These are phyloP conservation scores for Tetheella fluctuosa DNA, from an alignment of 2,888 invertebrate genomes.

Conservation along the genomic window DNA sequence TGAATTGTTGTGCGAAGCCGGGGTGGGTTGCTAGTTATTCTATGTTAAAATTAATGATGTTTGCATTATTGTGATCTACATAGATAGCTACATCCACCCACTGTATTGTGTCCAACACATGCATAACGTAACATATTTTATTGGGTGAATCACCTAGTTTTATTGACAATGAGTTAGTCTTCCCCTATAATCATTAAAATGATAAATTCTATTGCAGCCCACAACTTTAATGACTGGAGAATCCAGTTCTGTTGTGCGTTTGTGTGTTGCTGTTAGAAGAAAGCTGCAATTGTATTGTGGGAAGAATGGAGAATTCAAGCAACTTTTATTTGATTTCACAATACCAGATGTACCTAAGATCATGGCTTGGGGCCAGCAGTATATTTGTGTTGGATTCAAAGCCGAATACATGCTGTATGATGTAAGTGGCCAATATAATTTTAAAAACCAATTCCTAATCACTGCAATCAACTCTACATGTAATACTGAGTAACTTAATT, in stretches of 20 bases:
- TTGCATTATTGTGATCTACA: background rate
- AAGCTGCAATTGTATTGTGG: constrained; percentile 95
- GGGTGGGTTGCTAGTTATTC: too few species aligned
- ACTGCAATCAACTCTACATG: too few species aligned
- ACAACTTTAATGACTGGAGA: constrained; percentile 86
- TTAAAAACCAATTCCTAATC: background rate
- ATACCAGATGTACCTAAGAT: constrained; percentile 92
- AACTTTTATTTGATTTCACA: constrained; percentile 88
- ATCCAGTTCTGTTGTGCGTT: constrained; percentile 89
- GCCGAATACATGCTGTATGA: constrained; percentile 91
- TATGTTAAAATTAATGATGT: too few species aligned
- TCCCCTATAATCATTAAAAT: too few species aligned
- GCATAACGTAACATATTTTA: too few species aligned
- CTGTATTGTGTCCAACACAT: too few species aligned
- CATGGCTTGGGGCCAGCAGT: constrained; percentile 92
- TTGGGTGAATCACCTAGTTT: too few species aligned
- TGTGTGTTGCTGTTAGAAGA: constrained; percentile 94
- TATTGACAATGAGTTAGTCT: too few species aligned
- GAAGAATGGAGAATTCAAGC: constrained; percentile 92
- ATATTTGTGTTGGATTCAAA: constrained; percentile 94
- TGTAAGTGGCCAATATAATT: constrained; percentile 74
- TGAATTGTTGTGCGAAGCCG: too few species aligned
- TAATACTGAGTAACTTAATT: too few species aligned
- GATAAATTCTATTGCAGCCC: constrained; percentile 51
- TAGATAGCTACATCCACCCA: too few species aligned